A percentile compares a stretch with the other conserved stretches of the same genome.
Conservation (phyloP, 2,797 vertebrate species). For the Pipistrellus nathusii region DNA sequence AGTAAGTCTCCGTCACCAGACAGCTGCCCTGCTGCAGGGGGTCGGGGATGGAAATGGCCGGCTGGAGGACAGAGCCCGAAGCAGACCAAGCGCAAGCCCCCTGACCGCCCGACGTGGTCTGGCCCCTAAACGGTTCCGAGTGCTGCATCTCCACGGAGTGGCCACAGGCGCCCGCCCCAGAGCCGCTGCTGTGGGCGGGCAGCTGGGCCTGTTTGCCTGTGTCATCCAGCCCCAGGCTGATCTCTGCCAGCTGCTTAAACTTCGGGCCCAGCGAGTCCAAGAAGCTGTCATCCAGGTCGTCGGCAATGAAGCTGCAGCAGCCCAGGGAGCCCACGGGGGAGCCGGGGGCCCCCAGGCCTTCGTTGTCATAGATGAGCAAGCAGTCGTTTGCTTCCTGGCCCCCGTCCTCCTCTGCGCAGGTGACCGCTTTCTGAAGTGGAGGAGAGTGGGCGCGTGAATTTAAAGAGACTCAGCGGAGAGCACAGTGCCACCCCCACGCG, state of each 20-base stretch:
- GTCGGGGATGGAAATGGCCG: constrained; percentile 81
- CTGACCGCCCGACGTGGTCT: neutral
- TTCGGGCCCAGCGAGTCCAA: constrained; percentile 90
- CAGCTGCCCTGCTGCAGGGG: constrained; percentile 85
- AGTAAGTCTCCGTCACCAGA: constrained; percentile 87
- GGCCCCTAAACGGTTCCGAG: neutral
- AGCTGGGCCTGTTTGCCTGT: constrained; percentile 77
- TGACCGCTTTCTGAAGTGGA: constrained; percentile 88
- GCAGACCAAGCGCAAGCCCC: neutral
- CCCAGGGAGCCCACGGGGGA: constrained; percentile 87
- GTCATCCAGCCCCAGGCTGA: constrained; percentile 87
- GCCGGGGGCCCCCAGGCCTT: constrained; percentile 82
- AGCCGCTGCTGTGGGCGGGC: neutral
- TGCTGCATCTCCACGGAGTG: neutral
- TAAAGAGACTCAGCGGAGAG: neutral
- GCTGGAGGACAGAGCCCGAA: constrained; percentile 83
- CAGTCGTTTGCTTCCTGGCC: constrained; percentile 88
- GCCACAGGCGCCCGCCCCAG: constrained; percentile 27
- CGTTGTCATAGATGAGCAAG: constrained; percentile 90
- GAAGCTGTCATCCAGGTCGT: constrained; percentile 89
- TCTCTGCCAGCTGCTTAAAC: constrained; percentile 91
- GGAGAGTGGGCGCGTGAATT: constrained; percentile 9
- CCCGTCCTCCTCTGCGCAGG: constrained; percentile 88
- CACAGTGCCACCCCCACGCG: neutral
- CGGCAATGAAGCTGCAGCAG: constrained; percentile 89